Conservation (phyloP, 2,113 vertebrate species). For the Catharus bicknelli region DNA sequence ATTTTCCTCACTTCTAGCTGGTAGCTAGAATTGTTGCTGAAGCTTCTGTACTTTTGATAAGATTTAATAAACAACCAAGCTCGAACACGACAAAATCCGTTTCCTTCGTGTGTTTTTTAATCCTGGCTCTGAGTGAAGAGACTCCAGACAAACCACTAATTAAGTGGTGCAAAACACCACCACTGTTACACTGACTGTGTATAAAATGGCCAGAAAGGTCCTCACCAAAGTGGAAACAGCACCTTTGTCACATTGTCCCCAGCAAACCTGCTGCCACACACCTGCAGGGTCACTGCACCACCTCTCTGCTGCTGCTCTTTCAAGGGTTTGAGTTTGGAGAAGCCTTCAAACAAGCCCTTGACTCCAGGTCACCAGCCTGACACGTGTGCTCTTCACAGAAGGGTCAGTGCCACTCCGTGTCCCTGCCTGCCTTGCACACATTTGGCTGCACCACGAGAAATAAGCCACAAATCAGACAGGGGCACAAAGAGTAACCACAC, state of each 20-base stretch:
- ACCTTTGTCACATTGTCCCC: background rate
- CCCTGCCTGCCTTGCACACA: fast-evolving
- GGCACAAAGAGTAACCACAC: background rate
- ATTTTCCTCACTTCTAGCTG: too few relatives aligned
- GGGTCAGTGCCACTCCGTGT: background rate
- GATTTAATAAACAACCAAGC: too few relatives aligned
- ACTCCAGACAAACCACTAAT: too few relatives aligned
- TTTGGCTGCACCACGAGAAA: background rate
- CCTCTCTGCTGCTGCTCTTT: background rate
- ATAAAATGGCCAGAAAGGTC: background rate
- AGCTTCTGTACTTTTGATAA: too few relatives aligned
- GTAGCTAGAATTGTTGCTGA: too few relatives aligned
- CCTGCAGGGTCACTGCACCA: background rate
- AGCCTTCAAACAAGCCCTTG: background rate
- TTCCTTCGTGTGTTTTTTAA: too few relatives aligned
- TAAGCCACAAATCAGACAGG: background rate
- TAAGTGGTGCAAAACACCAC: too few relatives aligned
- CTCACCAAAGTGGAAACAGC: background rate
- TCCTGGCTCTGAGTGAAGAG: too few relatives aligned
- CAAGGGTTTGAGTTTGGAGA: background rate
- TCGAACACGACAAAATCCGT: too few relatives aligned
- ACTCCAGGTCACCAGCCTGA: background rate
- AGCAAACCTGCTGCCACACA: background rate
- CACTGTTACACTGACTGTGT: background rate
- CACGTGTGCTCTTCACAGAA: background rate